Percentiles rank a stretch among this genome's conserved stretches.
Evolutionary conservation across 92 coral and sea anemone genomes (phyloP).

Genomic region (Phenganax subtilis): DNA sequence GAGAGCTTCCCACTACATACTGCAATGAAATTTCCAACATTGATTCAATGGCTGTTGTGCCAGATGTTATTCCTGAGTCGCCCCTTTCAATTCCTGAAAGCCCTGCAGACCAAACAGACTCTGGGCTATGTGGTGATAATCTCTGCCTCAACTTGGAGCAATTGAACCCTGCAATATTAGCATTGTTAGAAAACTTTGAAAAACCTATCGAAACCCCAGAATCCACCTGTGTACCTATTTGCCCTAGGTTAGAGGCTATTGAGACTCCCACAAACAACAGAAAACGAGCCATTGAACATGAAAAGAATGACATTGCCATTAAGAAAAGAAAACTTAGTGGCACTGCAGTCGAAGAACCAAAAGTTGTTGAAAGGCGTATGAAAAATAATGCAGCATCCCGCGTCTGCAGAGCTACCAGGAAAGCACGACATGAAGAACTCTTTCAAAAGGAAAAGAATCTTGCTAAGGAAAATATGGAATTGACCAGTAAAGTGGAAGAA

Average conservation of each 20-base stretch:
- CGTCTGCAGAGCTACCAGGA: conserved; percentile 73
- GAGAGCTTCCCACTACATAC: not conserved
- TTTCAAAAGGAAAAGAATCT: conserved; percentile 70
- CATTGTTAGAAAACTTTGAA: conserved; percentile 20
- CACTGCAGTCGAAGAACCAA: conserved; percentile 10
- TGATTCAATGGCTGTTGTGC: conserved; percentile 14
- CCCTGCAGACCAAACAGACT: not conserved
- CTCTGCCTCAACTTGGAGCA: not conserved
- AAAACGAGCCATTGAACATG: not conserved
- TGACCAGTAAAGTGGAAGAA: conserved; percentile 52
- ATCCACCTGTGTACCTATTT: not conserved
- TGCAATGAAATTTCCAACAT: not conserved
- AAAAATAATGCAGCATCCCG: conserved; percentile 89
- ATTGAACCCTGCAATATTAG: not conserved
- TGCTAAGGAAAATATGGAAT: conserved; percentile 56
- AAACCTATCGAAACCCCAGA: not conserved
- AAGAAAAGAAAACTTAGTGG: conserved; percentile 3
- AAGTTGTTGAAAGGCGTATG: conserved; percentile 55
- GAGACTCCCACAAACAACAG: not conserved
- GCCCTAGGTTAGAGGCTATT: not conserved
- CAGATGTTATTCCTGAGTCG: not conserved
- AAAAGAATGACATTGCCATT: not conserved
- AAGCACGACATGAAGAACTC: conserved; percentile 61
- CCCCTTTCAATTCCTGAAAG: not conserved
- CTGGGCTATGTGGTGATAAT: not conserved